Conservation (phyloP, 2,797 vertebrate species). For the Cossypha niveicapilla region DNA sequence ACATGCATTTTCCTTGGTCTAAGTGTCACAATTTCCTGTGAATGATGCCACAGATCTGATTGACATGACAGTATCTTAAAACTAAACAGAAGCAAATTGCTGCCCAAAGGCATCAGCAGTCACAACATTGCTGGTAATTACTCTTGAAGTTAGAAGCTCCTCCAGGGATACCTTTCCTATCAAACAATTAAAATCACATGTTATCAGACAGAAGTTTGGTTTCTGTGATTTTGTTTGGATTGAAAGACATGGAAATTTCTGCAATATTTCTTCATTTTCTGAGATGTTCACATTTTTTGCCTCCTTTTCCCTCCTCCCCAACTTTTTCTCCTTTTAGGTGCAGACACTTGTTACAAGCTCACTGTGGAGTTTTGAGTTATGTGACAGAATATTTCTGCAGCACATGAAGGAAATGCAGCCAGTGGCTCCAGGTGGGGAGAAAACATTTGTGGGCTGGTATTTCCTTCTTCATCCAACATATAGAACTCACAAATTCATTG, state of each 20-base stretch:
- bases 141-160: not conserved
- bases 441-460: not conserved
- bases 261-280: not conserved
- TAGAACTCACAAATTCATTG: not conserved
- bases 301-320: not conserved
- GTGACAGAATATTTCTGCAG: not conserved
- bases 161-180: not conserved
- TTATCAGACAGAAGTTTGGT: not conserved
- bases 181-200: not conserved
- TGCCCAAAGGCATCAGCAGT: slow-evolving; percentile 11
- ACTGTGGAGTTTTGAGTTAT: not conserved
- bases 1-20: not conserved
- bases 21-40: not conserved
- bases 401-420: not conserved
- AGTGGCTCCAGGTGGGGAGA: not conserved
- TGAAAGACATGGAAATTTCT: not conserved
- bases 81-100: not conserved
- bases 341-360: not conserved
- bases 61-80: not conserved
- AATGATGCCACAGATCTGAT: not conserved
- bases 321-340: not conserved
- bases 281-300: not conserved
- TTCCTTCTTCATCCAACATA: not conserved
- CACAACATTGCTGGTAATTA: slow-evolving; percentile 29
- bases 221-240: not conserved